Evolutionary conservation across 1,140 invertebrate species (phyloP), one percentile per base, ranked within the genome.

Genomic region (Eubasilissa regina): DNA sequence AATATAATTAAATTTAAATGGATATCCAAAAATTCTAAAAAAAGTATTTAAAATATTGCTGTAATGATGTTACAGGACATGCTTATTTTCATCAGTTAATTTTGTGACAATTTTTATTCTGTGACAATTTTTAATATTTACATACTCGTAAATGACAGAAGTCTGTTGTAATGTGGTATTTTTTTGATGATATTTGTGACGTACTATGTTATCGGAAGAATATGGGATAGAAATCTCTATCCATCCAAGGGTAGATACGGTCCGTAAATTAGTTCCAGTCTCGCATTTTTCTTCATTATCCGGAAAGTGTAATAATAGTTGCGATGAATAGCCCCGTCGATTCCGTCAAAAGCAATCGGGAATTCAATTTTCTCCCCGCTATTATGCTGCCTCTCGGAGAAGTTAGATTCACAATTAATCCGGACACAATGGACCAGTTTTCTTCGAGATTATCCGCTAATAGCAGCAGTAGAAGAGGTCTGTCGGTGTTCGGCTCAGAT

Each of bases 281-380:
- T 77, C 47, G 7, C 60, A 43, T 53, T 68, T 77, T 77, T 70
- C 64, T 78, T 51, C 44, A 47, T 53, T 15, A 78, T 58, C 12
- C 45, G 44, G 70, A 78, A 74, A 78, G n/a, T 73, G 70, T 78
- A 60, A 78, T 58, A 66, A 55, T 68, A 73, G 72, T 58, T 64
- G 56, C 51, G 45, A 19, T 68, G 51, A 80, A 80, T 55, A 48
- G 73, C 11, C 55, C 44, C 44, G 56, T 68, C 77, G 44, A 78
- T 81, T 75, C 53, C 76, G 70, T 81, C 77, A 79, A 76, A 82
- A 82, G 77, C 81, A 79, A 79, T 82, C 81, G 74, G 76, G 75
- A 82, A 82, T 82, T 79, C 77, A 79, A 82, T 82, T 82, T 79
- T 79, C 80, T 60, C 25, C 6, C 25, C 12, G 58, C 80, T 19